Base-by-base conservation (phyloP, 1,140 invertebrate genomes). In the Scaptodrosophila lebanonensis region DNA sequence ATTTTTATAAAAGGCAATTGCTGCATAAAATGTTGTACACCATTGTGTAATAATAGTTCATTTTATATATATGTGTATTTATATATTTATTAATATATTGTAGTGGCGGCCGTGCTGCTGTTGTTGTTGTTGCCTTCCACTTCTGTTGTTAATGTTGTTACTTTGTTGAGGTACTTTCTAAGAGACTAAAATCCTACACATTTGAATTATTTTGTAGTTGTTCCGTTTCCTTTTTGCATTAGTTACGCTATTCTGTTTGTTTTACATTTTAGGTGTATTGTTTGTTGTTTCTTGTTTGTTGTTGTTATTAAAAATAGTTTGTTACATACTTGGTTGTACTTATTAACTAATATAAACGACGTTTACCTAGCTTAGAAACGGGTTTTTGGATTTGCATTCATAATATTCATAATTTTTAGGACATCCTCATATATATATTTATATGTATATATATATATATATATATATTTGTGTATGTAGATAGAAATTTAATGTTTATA, bases 1-100 rank as follows among this genome's bases (percentile, higher is more conserved):
- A n/a, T n/a, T n/a, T n/a, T n/a, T n/a, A n/a, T 66, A 66, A 71
- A 71, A 71, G 68, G 68, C 68, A 71, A 65, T 66, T 70, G n/a
- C n/a, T 71, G 68, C 61, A 66, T 71, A 57, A 66, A 62, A 66
- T 57, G n/a, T n/a, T n/a, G n/a, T n/a, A n/a, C n/a, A n/a, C n/a
- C n/a, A n/a, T n/a, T n/a, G n/a, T n/a, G n/a, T n/a, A n/a, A n/a
- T n/a, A n/a, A n/a, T n/a, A n/a, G n/a, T n/a, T n/a, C n/a, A n/a
- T n/a, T n/a, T n/a, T n/a, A n/a, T n/a, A n/a, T 72, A 43, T 44
- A 38, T 36, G 49, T 44, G 27, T 44, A 27, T 25, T 44, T 44
- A 27, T 40, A 63, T 45, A 49, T 25, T 54, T 66, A 38, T 43
- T 48, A 22, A 20, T 56, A 32, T 20, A 32, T 59, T 18, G 52